Evolutionary conservation across 2,888 invertebrate genomes (phyloP).

Genomic region (Seira musarum): DNA sequence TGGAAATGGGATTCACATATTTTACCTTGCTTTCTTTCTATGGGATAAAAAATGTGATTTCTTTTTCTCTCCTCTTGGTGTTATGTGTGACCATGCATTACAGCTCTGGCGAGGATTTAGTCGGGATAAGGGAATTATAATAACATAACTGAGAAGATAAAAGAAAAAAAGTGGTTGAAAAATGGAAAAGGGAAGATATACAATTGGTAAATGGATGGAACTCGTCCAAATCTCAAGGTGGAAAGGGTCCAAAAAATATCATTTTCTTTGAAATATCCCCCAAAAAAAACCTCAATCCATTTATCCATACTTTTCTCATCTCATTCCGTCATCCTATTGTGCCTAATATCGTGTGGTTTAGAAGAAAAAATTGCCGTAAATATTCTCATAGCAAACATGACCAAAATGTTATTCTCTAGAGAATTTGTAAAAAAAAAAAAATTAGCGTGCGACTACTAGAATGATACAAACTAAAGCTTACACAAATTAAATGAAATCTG

Average conservation of each 20-base stretch:
- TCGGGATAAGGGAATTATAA: conserved; percentile 69
- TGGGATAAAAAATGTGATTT: conserved; percentile 8
- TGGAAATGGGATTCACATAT: conserved; percentile 47
- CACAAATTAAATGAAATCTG: too few relatives aligned
- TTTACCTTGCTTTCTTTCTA: conserved; percentile 20
- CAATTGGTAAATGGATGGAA: conserved; percentile 67
- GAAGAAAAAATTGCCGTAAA: too few relatives aligned
- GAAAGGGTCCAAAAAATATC: conserved; percentile 69
- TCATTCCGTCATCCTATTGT: neutral
- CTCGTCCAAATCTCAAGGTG: conserved; percentile 68
- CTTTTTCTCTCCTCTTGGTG: conserved; percentile 6
- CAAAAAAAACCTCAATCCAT: conserved; percentile 53
- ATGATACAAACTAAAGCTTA: too few relatives aligned
- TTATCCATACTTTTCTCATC: conserved; percentile 37
- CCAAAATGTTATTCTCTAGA: too few relatives aligned
- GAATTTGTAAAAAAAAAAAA: too few relatives aligned
- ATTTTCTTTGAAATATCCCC: conserved; percentile 64
- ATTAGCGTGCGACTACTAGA: too few relatives aligned
- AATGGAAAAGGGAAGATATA: conserved; percentile 18
- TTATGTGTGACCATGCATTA: conserved; percentile 43
- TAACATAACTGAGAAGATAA: conserved; percentile 69
- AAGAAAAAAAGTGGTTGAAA: conserved; percentile 53
- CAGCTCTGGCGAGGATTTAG: conserved; percentile 65
- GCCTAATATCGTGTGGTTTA: too few relatives aligned
- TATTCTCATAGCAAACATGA: too few relatives aligned